These are phyloP conservation scores for Andrena hattorfiana DNA, from an alignment of 2,888 invertebrate genomes.

Conservation along the genomic window DNA sequence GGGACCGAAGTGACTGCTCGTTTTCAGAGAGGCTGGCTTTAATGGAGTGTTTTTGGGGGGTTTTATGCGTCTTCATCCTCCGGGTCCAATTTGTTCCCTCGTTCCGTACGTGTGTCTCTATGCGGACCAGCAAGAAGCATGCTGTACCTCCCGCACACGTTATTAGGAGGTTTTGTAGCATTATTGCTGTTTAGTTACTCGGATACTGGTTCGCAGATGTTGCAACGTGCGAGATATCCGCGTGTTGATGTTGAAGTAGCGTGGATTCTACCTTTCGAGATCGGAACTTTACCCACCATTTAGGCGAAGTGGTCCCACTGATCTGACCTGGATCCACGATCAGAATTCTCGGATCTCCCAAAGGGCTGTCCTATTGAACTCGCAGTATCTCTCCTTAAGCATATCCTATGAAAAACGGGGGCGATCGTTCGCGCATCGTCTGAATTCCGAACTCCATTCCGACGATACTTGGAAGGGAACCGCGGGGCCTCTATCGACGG, in stretches of 20 bases:
- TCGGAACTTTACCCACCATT: too few relatives aligned
- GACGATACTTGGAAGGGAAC: background rate
- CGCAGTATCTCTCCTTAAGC: background rate
- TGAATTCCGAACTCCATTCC: background rate
- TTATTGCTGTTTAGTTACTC: too few relatives aligned
- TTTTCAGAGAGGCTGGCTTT: slow-evolving; percentile 21
- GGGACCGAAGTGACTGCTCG: slow-evolving; percentile 29
- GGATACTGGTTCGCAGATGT: too few relatives aligned
- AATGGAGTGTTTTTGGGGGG: slow-evolving; percentile 43
- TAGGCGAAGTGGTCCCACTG: background rate
- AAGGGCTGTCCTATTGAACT: too few relatives aligned
- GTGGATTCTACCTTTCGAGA: too few relatives aligned
- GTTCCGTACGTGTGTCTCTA: background rate
- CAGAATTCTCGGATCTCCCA: background rate
- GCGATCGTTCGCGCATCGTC: background rate
- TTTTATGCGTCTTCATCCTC: slow-evolving; percentile 27
- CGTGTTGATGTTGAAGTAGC: too few relatives aligned
- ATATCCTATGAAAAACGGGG: background rate
- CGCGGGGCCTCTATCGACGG: background rate
- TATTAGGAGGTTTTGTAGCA: too few relatives aligned
- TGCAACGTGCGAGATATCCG: too few relatives aligned
- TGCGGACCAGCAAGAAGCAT: background rate
- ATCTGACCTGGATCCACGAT: background rate
- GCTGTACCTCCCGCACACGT: background rate
- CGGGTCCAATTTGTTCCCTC: slow-evolving; percentile 36